These are phyloP conservation scores for Muscicapa striata DNA, from an alignment of 2,797 vertebrate species.

Conservation along the genomic window DNA sequence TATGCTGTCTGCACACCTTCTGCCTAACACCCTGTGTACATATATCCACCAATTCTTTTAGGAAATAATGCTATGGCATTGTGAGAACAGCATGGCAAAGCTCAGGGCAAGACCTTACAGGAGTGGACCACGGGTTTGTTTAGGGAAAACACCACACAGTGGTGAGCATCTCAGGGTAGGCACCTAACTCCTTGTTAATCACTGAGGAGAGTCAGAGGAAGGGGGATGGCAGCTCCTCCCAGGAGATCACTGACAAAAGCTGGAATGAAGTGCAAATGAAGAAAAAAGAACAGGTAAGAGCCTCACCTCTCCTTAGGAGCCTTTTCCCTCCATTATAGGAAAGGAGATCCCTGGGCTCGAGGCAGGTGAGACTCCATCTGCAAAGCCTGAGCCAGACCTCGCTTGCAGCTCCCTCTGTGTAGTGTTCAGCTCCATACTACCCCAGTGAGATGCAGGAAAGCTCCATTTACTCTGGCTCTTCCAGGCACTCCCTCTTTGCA, in stretches of 20 bases:
- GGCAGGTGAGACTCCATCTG: background rate
- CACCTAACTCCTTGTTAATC: background rate
- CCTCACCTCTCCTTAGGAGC: background rate
- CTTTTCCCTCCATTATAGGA: background rate
- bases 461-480: background rate
- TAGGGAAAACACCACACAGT: background rate
- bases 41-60: background rate
- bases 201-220: background rate
- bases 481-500: background rate
- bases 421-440: background rate
- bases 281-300: background rate
- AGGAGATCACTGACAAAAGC: background rate
- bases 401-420: rapidly evolving
- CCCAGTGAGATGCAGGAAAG: background rate
- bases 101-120: background rate
- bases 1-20: rapidly evolving
- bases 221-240: background rate
- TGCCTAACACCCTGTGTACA: rapidly evolving
- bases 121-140: background rate
- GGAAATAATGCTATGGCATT: background rate
- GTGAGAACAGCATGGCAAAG: background rate
- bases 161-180: background rate
- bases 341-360: background rate
- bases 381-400: background rate
- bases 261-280: background rate